Evolutionary conservation across 2,797 vertebrate genomes (phyloP).

Genomic region (Bufotes viridis): DNA sequence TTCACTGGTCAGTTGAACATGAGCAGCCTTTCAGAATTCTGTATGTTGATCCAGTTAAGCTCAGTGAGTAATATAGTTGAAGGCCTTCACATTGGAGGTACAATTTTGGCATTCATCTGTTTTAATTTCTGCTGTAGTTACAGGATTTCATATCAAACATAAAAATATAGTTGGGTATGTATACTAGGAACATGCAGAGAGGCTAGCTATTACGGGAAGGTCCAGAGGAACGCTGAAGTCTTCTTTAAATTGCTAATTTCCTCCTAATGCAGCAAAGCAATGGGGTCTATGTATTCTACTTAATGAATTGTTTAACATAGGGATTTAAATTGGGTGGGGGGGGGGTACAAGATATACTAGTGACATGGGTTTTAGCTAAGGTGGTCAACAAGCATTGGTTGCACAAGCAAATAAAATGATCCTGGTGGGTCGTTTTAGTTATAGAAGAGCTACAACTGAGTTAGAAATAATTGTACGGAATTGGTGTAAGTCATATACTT

Average conservation of each 20-base stretch:
- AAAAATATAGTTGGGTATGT: constrained; percentile 57
- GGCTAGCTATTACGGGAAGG: background rate
- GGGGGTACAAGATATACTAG: background rate
- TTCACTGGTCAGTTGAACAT: constrained; percentile 73
- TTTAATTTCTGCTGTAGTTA: constrained; percentile 67
- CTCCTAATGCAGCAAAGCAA: constrained; percentile 5
- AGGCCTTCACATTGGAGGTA: constrained; percentile 68
- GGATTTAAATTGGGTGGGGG: background rate
- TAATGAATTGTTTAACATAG: background rate
- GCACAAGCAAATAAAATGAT: background rate
- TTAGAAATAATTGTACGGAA: background rate
- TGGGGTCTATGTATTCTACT: constrained; percentile 12
- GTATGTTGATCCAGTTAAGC: constrained; percentile 69
- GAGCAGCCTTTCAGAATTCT: constrained; percentile 66
- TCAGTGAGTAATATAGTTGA: constrained; percentile 68
- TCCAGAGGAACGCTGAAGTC: background rate
- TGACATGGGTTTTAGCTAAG: background rate
- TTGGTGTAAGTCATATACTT: background rate
- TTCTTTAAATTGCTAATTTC: constrained; percentile 18
- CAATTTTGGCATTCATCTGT: constrained; percentile 67
- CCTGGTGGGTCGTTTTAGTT: background rate
- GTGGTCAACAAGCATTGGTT: background rate
- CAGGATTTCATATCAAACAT: constrained; percentile 30
- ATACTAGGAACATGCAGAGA: constrained; percentile 33
- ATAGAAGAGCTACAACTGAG: too few species aligned